A percentile compares a stretch with the other conserved stretches of the same genome.
Conservation (phyloP, 2,797 vertebrate species). For the Cephalopachus bancanus region DNA sequence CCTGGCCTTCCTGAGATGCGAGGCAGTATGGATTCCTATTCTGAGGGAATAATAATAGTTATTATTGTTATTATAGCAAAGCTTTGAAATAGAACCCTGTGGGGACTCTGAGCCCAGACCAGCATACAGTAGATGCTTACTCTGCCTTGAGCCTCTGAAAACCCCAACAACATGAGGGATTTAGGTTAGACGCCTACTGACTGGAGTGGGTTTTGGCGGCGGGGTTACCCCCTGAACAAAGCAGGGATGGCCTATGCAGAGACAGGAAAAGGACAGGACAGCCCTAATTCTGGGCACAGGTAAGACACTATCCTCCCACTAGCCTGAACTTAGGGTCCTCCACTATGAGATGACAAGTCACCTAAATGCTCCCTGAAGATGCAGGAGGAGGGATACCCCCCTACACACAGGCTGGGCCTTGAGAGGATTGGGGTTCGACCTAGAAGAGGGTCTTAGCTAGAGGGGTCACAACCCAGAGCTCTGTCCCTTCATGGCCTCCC, state of each 20-base stretch:
- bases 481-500: neutral
- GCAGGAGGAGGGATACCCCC: no score
- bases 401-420: neutral
- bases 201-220: neutral
- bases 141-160: neutral
- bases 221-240: neutral
- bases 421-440: neutral
- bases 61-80: fast-evolving
- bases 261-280: neutral
- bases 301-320: fast-evolving
- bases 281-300: neutral
- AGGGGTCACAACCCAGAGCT: neutral
- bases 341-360: no score
- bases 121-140: neutral
- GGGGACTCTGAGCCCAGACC: neutral
- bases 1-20: no score
- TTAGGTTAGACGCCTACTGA: neutral
- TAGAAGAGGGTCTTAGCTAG: fast-evolving
- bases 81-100: neutral
- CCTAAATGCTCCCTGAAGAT: neutral
- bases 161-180: neutral
- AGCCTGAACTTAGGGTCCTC: neutral
- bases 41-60: neutral
- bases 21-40: neutral
- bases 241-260: neutral